Percentiles rank a stretch among this genome's conserved stretches.
Conservation (phyloP, 2,113 vertebrate species). For the Pluvianellus socialis region DNA sequence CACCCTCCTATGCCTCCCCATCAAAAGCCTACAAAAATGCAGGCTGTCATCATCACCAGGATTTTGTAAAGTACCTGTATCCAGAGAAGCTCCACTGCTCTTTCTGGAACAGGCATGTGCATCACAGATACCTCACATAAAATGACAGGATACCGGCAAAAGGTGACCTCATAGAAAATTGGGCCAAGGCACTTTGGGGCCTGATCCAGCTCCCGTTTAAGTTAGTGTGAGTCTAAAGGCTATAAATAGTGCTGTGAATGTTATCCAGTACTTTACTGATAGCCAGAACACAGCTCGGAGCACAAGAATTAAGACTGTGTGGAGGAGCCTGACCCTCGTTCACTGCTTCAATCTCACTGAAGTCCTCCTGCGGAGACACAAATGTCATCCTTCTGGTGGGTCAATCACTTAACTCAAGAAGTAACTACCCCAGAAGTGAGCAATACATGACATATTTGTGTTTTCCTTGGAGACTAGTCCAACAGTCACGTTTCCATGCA, state of each 20-base stretch:
- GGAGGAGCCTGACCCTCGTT: background rate
- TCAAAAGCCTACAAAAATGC: background rate
- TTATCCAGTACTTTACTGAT: constrained; percentile 44
- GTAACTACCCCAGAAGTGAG: background rate
- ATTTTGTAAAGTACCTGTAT: background rate
- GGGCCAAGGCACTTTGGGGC: constrained; percentile 63
- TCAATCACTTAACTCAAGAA: background rate
- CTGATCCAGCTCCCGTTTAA: constrained; percentile 64
- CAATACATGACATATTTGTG: background rate
- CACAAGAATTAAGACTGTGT: background rate
- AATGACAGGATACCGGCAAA: background rate
- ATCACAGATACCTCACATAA: background rate
- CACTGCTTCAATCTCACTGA: background rate
- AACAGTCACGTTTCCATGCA: background rate
- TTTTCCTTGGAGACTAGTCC: background rate
- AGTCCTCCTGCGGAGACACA: background rate
- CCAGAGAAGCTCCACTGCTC: background rate
- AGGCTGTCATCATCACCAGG: background rate
- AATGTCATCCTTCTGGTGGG: background rate
- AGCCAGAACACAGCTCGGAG: background rate
- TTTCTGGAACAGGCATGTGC: background rate
- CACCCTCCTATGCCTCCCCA: background rate
- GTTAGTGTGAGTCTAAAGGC: constrained; percentile 35
- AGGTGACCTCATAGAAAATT: constrained; percentile 65
- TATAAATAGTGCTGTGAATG: constrained; percentile 57